Conservation (phyloP, 2,113 vertebrate species). For the Larimichthys polyactis region DNA sequence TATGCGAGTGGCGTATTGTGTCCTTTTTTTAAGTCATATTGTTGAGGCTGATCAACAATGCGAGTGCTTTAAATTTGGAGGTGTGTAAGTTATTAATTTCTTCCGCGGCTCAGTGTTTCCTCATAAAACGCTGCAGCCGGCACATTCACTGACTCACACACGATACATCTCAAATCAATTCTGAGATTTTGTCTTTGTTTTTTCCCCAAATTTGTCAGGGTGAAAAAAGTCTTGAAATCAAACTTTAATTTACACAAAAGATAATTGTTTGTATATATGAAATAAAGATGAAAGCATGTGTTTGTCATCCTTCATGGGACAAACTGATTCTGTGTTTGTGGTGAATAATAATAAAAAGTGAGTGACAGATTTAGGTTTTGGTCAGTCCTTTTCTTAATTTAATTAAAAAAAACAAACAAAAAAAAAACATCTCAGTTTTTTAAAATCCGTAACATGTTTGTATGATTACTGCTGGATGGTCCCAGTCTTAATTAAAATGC, state of each 20-base stretch:
- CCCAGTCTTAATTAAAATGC: not conserved
- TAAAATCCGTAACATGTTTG: not conserved
- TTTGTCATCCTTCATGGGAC: not conserved
- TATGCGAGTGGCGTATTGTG: slow-evolving; percentile 74
- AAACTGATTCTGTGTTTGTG: not conserved
- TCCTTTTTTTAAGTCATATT: slow-evolving; percentile 68
- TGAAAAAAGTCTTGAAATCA: not conserved
- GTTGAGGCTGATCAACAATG: slow-evolving; percentile 74
- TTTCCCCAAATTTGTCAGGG: not conserved
- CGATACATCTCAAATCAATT: slow-evolving; percentile 5
- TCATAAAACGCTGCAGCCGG: not conserved
- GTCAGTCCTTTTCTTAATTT: not conserved
- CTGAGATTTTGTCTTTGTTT: not conserved
- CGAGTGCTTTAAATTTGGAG: slow-evolving; percentile 56
- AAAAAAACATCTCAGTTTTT: no score
- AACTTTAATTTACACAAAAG: not conserved
- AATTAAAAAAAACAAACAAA: not conserved
- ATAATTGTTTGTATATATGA: not conserved
- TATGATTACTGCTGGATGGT: not conserved
- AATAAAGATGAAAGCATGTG: not conserved
- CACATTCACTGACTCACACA: not conserved
- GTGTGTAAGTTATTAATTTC: slow-evolving; percentile 42
- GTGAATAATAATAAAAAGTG: not conserved
- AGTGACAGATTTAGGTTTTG: not conserved
- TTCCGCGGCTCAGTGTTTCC: slow-evolving; percentile 5